A percentile compares a stretch with the other conserved stretches of the same genome.
Conservation (phyloP, 2,888 invertebrate genomes). For the Mimumesa dahlbomi region DNA sequence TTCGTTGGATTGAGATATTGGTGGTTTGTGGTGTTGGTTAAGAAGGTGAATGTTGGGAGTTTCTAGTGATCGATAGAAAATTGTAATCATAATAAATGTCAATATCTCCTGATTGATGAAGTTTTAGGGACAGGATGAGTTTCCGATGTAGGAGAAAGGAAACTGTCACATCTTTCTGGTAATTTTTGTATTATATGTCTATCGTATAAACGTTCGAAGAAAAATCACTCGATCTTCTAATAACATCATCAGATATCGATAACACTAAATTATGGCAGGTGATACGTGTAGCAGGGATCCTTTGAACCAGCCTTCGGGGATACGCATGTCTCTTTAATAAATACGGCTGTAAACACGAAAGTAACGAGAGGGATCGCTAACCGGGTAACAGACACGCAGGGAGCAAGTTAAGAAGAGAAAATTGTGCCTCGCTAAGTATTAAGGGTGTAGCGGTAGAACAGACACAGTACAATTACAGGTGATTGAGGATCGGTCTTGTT, state of each 20-base stretch:
- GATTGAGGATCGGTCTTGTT: slow-evolving; percentile 60
- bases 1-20: slow-evolving; percentile 42
- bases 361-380: slow-evolving; percentile 19
- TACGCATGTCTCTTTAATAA: slow-evolving; percentile 25
- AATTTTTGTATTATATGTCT: too few relatives aligned
- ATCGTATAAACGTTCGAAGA: too few relatives aligned
- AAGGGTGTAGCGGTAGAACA: slow-evolving; percentile 43
- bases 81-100: too few relatives aligned
- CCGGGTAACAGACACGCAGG: slow-evolving; percentile 26
- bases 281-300: slow-evolving; percentile 6
- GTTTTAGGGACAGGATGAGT: too few relatives aligned
- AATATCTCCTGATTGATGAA: too few relatives aligned
- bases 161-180: too few relatives aligned
- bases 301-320: neutral
- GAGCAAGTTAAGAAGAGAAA: slow-evolving; percentile 36
- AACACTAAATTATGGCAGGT: slow-evolving; percentile 8
- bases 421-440: slow-evolving; percentile 53
- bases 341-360: slow-evolving; percentile 38
- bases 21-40: slow-evolving; percentile 9
- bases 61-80: too few relatives aligned
- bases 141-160: too few relatives aligned
- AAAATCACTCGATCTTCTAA: too few relatives aligned
- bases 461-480: slow-evolving; percentile 59
- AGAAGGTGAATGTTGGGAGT: too few relatives aligned
- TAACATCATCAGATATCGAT: too few relatives aligned